Base-by-base conservation (phyloP, 2,113 vertebrate species). In the Ceyx cyanopectus region DNA sequence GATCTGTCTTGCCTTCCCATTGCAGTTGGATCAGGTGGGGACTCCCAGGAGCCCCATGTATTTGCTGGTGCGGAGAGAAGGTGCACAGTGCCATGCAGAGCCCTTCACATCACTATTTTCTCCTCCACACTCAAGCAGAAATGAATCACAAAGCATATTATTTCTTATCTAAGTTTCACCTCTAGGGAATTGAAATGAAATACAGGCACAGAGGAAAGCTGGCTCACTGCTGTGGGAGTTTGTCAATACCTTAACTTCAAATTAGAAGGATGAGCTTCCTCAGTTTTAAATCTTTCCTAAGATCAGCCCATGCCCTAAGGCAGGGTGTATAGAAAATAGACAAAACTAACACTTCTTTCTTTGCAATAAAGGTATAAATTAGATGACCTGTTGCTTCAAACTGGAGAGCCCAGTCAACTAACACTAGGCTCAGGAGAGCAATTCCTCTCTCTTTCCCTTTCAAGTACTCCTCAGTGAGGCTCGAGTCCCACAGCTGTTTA, bases 111-210 rank as follows among this genome's bases (percentile, higher is more conserved):
- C 1, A 5, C 20, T 57, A 48, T 89, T 90, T 83, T 90, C 82
- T 92, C 61, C 58, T 81, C 85, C 81, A 45, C 23, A 10, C 4
- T 2, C 76, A 70, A 43, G 51, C 57, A 69, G 56, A 40, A 81
- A 19, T 63, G 92, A 95, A 93, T 93, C 90, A 96, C 26, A 73
- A 85, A 73, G 46, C 53, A 15, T 50, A 86, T 94, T 81, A 43
- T 74, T 86, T 73, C 73, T 89, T 73, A 75, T 40, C 70, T 58
- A 22, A 60, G 62, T 61, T 89, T 94, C 73, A 74, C 76, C 87
- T 91, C 76, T 48, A 78, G 67, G 77, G 82, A 81, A 90, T 89
- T 93, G 77, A 86, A 57, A 75, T 73, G 41, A 90, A 93, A 94
- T 34, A 53, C 27, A 32, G 69, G 50, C 5, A 1, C 0, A 1